Base-by-base conservation (phyloP, 1,140 invertebrate genomes). In the Drosophila bipectinata region DNA sequence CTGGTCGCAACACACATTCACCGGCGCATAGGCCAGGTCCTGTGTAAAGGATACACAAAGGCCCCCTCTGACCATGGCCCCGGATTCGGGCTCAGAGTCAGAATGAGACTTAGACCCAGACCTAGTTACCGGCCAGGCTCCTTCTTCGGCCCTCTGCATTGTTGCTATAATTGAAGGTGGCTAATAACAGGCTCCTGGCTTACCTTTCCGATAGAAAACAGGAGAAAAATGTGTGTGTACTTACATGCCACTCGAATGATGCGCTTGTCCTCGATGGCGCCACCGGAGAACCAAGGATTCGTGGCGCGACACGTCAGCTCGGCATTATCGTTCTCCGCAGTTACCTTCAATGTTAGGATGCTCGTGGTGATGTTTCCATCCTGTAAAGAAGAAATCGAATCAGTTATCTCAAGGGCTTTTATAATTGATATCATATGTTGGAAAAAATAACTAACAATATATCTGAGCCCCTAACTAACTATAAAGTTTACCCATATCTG, bases 301-400 rank as follows among this genome's bases (percentile, higher is more conserved):
- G 97, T 96, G n/a, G 97, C 97, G 67, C 96, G 94, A 89, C 97
- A 98, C 45, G 95, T 95, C 52, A 98, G 93, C 73, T 95, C 94
- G 72, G 96, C 96, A 21, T 96, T 96, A 81, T 97, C 96, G 92
- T 98, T 96, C 37, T 95, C 94, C 68, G 95, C 94, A 24, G 93
- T 93, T 24, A 96, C 94, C 18, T 94, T 94, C 76, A 97, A 93
- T n/a, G 94, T 94, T 56, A 97, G 92, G 60, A 95, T 95, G 91
- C 96, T 97, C 47, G 94, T 94, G 9, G 96, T 97, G 41, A 94
- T 93, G 88, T 96, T 96, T 57, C 93, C 95, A 67, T 93, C 93
- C 90, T 93, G 92, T 9, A 41, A 30, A 26, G 5, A 28, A 45
- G n/a, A 32, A 63, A 14, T 3, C 9, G 3, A 12, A 18, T 15